Evolutionary conservation across 2,113 vertebrate species (phyloP).

Genomic region (Cephalopterus ornatus): DNA sequence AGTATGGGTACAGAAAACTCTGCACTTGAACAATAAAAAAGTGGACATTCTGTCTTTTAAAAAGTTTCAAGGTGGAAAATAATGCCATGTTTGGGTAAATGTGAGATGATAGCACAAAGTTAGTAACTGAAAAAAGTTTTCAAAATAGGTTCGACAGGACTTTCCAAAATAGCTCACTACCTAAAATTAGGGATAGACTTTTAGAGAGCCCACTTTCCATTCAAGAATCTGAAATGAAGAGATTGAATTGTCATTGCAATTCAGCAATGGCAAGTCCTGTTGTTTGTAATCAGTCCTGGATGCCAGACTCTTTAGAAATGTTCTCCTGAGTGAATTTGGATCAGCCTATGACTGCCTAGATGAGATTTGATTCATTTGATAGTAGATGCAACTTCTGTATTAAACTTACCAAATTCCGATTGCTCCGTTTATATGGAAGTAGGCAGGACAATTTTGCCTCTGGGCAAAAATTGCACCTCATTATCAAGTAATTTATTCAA

Average conservation of each 20-base stretch:
- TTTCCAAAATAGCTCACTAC: neutral
- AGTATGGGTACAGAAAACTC: neutral
- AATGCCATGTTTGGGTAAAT: neutral
- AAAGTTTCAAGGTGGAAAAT: neutral
- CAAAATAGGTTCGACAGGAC: neutral
- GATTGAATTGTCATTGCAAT: neutral
- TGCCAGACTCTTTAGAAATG: neutral
- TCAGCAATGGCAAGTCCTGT: neutral
- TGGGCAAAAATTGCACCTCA: neutral
- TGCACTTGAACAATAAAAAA: neutral
- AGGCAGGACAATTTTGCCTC: neutral
- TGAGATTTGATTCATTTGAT: neutral
- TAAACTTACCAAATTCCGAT: neutral
- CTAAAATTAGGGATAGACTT: neutral
- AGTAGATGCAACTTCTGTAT: neutral
- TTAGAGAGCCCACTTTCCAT: neutral
- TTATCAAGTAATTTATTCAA: conserved; percentile 24
- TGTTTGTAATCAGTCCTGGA: neutral
- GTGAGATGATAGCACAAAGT: neutral
- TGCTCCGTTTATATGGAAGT: neutral
- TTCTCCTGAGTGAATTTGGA: neutral
- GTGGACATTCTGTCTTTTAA: neutral
- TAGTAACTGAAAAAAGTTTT: neutral
- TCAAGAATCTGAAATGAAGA: neutral
- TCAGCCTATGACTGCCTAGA: neutral